Evolutionary conservation across 1,140 invertebrate species (phyloP), one percentile per base, ranked within the genome.

Genomic region (Probaryconus sp.): DNA sequence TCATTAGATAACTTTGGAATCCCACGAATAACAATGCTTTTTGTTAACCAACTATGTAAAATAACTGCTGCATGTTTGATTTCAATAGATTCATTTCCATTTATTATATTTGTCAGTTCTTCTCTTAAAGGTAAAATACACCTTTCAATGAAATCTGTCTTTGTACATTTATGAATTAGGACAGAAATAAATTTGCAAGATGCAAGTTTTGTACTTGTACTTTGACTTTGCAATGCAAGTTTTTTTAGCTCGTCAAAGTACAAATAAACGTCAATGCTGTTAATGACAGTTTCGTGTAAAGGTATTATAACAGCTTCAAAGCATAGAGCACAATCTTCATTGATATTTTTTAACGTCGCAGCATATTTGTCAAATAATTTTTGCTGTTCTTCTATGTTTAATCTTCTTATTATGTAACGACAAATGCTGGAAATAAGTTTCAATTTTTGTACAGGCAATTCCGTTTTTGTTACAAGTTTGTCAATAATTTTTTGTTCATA

Each of bases 401-500:
- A 42, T 50, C 50, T 74, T 58, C 80, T 73, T 31, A 81, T 3
- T 56, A 82, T 71, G 26, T 74, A 63, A 10, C 76, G 68, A 11
- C 79, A 81, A 13, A 83, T 69, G 26, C 48, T 72, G 16, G 72
- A 79, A 56, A 80, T 48, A 5, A 80, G 10, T 40, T 51, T 26
- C 13, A 79, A 38, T 73, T 51, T 79, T n/a, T 74, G 20, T 50
- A 60, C 40, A 3, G 40, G 16, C 7, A 16, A 21, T 35, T 47
- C 38, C 10, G 71, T 24, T 5, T 65, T 45, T 1, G 43, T 26
- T 11, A 76, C 9, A 24, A 85, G 77, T 60, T 79, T 80, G 14
- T 85, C 76, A 31, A 87, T 76, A 11, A 76, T 63, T 21, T 74
- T 64, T 20, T 77, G 81, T 47, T 81, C 35, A 20, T 83, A 79